Evolutionary conservation across 2,888 invertebrate species (phyloP).

Genomic region (Drosophila phalerata): DNA sequence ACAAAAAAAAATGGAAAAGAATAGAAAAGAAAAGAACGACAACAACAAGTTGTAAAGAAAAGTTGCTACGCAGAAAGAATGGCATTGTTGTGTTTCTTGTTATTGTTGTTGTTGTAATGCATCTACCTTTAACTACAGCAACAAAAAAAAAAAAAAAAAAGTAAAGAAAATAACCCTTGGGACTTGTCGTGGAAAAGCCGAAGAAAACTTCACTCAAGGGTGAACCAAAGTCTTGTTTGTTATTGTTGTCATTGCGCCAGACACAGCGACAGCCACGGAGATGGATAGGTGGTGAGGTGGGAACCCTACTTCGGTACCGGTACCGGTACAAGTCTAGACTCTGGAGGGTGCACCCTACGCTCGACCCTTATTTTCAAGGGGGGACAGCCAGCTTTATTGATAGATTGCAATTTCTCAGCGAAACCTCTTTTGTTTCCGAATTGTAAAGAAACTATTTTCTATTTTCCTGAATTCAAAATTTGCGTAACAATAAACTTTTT

Average conservation of each 20-base stretch:
- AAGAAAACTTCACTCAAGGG: conserved; percentile 56
- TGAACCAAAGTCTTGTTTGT: conserved; percentile 58
- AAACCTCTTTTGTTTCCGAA: conserved; percentile 64
- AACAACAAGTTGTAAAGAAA: conserved; percentile 70
- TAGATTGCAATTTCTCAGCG: conserved; percentile 75
- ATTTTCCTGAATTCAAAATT: conserved; percentile 48
- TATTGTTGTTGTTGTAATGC: conserved; percentile 28
- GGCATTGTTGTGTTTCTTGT: conserved; percentile 24
- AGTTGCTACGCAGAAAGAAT: conserved; percentile 58
- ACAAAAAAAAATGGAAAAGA: conserved; percentile 18
- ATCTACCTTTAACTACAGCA: conserved; percentile 15
- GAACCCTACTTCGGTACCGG: not conserved
- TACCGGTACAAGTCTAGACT: not conserved
- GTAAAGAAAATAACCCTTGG: conserved; percentile 45
- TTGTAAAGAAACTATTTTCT: conserved; percentile 52
- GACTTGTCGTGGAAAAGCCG: conserved; percentile 64
- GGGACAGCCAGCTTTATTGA: conserved; percentile 70
- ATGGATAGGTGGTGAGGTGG: not conserved
- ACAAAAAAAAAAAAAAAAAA: conserved; percentile 10
- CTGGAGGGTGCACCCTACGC: conserved; percentile 22
- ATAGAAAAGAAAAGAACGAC: conserved; percentile 20
- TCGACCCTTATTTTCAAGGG: conserved; percentile 27
- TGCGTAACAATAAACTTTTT: conserved; percentile 73
- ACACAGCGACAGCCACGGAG: not conserved
- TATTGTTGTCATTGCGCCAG: conserved; percentile 49